Evolutionary conservation across 2,113 vertebrate genomes (phyloP).

Genomic region (Chauna torquata): DNA sequence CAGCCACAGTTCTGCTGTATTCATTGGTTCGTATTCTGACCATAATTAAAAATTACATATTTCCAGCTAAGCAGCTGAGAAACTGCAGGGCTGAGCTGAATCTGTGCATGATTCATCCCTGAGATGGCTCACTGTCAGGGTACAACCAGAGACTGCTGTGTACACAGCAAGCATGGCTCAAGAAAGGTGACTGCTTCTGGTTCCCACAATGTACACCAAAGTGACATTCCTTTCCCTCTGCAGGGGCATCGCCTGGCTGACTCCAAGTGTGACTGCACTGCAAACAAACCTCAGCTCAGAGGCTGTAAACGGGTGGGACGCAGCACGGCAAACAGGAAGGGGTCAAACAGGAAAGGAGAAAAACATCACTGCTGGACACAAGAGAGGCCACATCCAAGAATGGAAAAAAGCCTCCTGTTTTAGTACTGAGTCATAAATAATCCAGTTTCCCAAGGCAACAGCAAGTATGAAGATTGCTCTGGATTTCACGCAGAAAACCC

Average conservation of each 20-base stretch:
- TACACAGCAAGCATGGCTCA: not conserved
- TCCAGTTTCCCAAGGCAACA: constrained; percentile 34
- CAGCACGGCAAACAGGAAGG: not conserved
- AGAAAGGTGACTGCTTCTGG: not conserved
- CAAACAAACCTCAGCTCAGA: not conserved
- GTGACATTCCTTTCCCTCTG: not conserved
- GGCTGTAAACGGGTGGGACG: not conserved
- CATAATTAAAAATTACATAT: not conserved
- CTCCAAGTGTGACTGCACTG: not conserved
- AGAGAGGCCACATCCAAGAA: not conserved
- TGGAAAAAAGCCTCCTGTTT: not conserved
- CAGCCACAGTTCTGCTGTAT: not conserved
- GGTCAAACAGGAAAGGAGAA: not conserved
- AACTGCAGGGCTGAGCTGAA: not conserved
- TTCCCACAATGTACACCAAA: not conserved
- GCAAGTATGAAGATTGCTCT: not conserved
- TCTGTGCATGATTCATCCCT: not conserved
- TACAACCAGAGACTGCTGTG: not conserved
- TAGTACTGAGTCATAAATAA: constrained; percentile 21
- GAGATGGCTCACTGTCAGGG: not conserved
- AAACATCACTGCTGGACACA: not conserved
- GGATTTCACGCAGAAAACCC: not conserved
- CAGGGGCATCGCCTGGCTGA: not conserved
- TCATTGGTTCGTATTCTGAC: not conserved
- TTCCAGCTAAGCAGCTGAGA: constrained; percentile 1